Evolutionary conservation across 2,888 invertebrate species (phyloP), one percentile per base, ranked within the genome.

Genomic region (Calliopum simillimum): DNA sequence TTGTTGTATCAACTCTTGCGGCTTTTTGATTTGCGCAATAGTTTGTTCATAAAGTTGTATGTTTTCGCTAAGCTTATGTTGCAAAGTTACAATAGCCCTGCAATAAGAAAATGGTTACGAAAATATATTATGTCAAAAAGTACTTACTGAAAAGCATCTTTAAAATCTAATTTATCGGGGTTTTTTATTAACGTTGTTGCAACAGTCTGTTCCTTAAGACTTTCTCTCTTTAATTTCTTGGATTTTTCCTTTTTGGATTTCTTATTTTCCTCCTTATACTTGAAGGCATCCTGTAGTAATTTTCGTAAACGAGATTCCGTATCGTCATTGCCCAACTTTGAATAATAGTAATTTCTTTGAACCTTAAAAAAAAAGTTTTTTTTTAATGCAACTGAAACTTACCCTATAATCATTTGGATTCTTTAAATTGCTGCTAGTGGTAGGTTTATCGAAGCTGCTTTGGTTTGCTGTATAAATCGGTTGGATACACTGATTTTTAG

Each of bases 271-370:
- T 81, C 84, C 61, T 82, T 84, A 88, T 93, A 94, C 80, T 93
- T 92, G 43, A 92, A 91, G 0, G 94, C 93, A 79, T 95, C 94
- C 80, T 93, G 94, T 70, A 95, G 87, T 84, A 95, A 93, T 84
- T 92, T 94, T 14, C 94, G 90, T 70, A 95, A 94, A 88, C 93
- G 94, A 72, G 92, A 93, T 84, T 94, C 94, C 79, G 95, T 95
- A 83, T 95, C 94, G 0, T 94, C 93, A 80, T 95, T 94, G 76
- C 92, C 92, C 71, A 82, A 68, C 67, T 81, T 75, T 33, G 80
- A 80, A 47, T 79, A 47, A 78, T 78, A 23, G 76, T 75, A 6
- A 72, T 70, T 4, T 73, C 62, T 33, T 77, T 75, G 77, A 80
- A 25, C 5, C 41, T 19, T 33, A 21, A 59, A 47, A 49, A 49